Conservation (phyloP, 2,797 vertebrate species). For the Sebastes melanostomus region DNA sequence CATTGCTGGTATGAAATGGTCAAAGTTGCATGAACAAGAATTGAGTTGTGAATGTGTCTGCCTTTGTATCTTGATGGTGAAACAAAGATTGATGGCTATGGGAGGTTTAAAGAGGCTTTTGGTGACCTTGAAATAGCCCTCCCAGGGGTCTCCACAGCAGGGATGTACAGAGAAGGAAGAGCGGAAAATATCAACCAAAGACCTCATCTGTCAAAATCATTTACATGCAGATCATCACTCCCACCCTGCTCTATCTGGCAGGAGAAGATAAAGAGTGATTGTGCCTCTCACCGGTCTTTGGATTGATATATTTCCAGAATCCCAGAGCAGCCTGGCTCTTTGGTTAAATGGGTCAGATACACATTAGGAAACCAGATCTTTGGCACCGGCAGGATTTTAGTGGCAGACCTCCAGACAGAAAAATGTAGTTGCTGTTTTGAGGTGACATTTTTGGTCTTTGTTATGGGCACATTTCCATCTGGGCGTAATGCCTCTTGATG, state of each 20-base stretch:
- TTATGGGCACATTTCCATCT: conserved; percentile 64
- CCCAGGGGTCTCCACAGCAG: conserved; percentile 33
- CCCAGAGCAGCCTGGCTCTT: conserved; percentile 29
- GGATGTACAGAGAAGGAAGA: conserved; percentile 4
- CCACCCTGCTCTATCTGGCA: background rate
- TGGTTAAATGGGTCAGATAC: conserved; percentile 66
- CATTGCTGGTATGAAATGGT: background rate
- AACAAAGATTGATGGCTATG: conserved; percentile 30
- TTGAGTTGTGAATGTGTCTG: conserved; percentile 1
- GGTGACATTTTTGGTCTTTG: conserved; percentile 50
- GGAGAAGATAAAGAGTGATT: conserved; percentile 2
- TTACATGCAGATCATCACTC: conserved; percentile 37
- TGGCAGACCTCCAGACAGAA: conserved; percentile 71
- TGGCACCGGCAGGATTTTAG: conserved; percentile 58
- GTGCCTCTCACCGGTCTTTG: conserved; percentile 43
- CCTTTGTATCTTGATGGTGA: conserved; percentile 5
- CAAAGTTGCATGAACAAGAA: background rate
- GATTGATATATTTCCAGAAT: conserved; percentile 48
- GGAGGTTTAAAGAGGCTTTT: conserved; percentile 25
- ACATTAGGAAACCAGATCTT: conserved; percentile 61
- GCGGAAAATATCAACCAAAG: conserved; percentile 1
- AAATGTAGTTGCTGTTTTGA: conserved; percentile 55
- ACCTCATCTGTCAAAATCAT: conserved; percentile 36
- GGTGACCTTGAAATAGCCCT: conserved; percentile 69
- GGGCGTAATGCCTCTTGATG: conserved; percentile 27